Percentiles rank a stretch among this genome's conserved stretches.
phyloP scores from a whole-genome alignment of 2,888 invertebrate species.

The Lepidonotus clava region DNA sequence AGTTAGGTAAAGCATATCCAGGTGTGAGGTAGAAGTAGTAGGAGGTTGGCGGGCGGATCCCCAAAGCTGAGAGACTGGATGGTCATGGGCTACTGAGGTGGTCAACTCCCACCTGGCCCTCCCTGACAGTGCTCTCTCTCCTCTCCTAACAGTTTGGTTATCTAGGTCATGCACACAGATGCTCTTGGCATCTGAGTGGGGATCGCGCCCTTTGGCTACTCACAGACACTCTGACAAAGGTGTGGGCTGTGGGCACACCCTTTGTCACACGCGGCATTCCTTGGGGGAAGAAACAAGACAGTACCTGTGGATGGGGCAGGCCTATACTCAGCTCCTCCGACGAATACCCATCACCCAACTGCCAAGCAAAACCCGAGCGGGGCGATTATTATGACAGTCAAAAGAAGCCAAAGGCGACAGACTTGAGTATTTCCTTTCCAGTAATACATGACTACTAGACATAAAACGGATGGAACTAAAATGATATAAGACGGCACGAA shows the following conservation, averaged over 20 bases:
- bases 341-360: constrained; percentile 54
- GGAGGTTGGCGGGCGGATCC: not conserved
- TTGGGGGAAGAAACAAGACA: constrained; percentile 23
- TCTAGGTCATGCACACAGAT: constrained; percentile 9
- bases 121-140: no score
- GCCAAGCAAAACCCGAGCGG: constrained; percentile 32
- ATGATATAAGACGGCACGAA: not conserved
- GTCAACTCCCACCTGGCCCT: no score
- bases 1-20: not conserved
- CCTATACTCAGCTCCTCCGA: constrained; percentile 48
- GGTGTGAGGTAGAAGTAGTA: not conserved
- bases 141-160: not conserved
- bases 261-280: not conserved
- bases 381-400: not conserved
- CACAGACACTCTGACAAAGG: not conserved
- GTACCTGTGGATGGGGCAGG: constrained; percentile 43
- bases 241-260: constrained; percentile 7
- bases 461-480: not conserved
- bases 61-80: no score
- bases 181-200: not conserved
- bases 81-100: no score
- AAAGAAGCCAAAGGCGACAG: not conserved
- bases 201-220: constrained; percentile 7
- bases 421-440: no score
- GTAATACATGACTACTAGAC: no score